phyloP scores from a whole-genome alignment of 2,113 vertebrate genomes.

The Gymnogyps californianus region DNA sequence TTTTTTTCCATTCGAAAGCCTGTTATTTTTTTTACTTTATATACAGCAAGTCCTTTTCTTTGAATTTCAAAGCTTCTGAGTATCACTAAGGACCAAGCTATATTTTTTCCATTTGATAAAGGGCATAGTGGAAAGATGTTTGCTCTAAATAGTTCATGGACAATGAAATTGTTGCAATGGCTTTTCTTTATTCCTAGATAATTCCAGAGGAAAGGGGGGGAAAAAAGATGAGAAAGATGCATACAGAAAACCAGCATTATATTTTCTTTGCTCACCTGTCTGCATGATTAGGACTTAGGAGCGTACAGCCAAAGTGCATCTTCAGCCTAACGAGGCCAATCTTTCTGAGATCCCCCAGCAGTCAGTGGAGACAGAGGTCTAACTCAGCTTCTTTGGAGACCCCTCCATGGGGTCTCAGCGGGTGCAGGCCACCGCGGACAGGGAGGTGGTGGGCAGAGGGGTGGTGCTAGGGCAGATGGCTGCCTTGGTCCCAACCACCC shows the following conservation, averaged over 20 bases:
- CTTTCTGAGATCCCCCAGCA: neutral
- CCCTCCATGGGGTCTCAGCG: neutral
- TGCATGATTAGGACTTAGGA: neutral
- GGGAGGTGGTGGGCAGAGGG: neutral
- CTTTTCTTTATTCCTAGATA: neutral
- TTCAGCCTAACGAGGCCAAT: neutral
- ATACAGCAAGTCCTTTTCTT: neutral
- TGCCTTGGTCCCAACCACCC: neutral
- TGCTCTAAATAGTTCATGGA: neutral
- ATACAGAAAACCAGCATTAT: neutral
- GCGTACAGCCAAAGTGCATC: neutral
- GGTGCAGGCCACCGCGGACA: rapidly evolving
- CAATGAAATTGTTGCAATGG: neutral
- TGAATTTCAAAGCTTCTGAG: neutral
- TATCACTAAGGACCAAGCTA: neutral
- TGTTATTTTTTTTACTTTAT: neutral
- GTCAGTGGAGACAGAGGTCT: neutral
- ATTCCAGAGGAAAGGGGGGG: neutral
- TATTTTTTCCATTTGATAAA: neutral
- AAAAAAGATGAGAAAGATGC: neutral
- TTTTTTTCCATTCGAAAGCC: neutral
- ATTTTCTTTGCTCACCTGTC: neutral
- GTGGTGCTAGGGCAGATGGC: neutral
- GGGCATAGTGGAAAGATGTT: neutral
- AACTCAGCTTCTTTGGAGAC: neutral